Base-by-base conservation (phyloP, 2,888 invertebrate species). In the Ashinkailepas kermadecensis region DNA sequence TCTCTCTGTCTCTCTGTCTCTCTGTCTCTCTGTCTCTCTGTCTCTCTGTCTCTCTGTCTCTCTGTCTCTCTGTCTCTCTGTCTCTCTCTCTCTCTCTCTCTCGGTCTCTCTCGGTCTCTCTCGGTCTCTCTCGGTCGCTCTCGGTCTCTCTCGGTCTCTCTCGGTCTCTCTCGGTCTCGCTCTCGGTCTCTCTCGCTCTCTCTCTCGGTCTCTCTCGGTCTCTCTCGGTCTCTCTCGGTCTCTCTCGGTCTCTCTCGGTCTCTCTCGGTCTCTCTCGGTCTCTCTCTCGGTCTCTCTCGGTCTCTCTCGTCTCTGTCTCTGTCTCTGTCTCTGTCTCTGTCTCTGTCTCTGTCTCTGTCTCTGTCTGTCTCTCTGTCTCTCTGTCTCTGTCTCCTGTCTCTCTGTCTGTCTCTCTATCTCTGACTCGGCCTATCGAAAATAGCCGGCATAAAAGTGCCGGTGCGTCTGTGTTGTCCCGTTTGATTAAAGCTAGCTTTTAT, bases 181-280 rank as follows among this genome's bases (percentile, higher is more conserved):
- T 39, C 39, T 39, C 39, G 21, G 21, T 23, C 12, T 21, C 58
- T 78, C 6, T 54, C 10, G 78, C 12, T 59, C 21, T 79, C 59
- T 58, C 57, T n/a, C 79, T 12, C n/a, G n/a, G n/a, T n/a, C 39
- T 67, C 62, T 78, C 81, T 65, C n/a, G n/a, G n/a, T 83, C 62
- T 82, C 59, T 54, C 80, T 81, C 78, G 78, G 81, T 82, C 70
- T 78, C 56, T n/a, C n/a, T n/a, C 54, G 13, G 21, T 23, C 25
- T 74, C 12, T 25, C 25, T 18, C 21, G 4, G 8, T 25, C 23
- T 9, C 23, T 57, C 57, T 57, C 21, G n/a, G n/a, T n/a, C 39
- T 67, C 62, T 78, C 81, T 65, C n/a, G n/a, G n/a, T 83, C 62
- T 82, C 59, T 54, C 80, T 81, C 78, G 78, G 81, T 82, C 70